Conservation (phyloP, 2,113 vertebrate species). For the Crocuta crocuta region DNA sequence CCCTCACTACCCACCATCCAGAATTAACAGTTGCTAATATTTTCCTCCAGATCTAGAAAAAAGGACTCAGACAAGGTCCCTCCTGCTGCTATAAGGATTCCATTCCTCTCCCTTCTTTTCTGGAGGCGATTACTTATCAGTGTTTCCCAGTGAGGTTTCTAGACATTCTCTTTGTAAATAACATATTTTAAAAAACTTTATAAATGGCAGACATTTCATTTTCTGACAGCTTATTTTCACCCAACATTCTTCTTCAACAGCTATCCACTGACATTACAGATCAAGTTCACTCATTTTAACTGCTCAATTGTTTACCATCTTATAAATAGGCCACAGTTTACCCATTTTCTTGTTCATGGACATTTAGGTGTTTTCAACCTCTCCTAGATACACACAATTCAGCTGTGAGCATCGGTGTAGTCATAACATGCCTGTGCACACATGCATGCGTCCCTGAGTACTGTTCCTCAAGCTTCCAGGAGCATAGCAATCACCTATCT, state of each 20-base stretch:
- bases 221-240: not conserved
- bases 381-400: not conserved
- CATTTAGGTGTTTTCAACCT: not conserved
- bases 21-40: not conserved
- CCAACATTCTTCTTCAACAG: not conserved
- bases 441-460: rapidly evolving
- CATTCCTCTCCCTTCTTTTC: not conserved
- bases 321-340: not conserved
- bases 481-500: not conserved
- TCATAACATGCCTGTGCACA: not conserved
- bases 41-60: not conserved
- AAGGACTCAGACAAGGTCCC: not conserved
- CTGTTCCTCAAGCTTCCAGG: not conserved
- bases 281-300: not conserved
- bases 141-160: not conserved
- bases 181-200: not conserved
- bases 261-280: not conserved
- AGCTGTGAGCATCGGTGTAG: not conserved
- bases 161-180: not conserved
- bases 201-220: not conserved
- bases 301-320: not conserved
- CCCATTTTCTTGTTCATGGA: not conserved
- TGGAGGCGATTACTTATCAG: not conserved
- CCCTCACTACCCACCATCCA: not conserved
- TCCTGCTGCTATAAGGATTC: not conserved